phyloP scores from a whole-genome alignment of 2,888 invertebrate species.

The Agonopterix arenella region DNA sequence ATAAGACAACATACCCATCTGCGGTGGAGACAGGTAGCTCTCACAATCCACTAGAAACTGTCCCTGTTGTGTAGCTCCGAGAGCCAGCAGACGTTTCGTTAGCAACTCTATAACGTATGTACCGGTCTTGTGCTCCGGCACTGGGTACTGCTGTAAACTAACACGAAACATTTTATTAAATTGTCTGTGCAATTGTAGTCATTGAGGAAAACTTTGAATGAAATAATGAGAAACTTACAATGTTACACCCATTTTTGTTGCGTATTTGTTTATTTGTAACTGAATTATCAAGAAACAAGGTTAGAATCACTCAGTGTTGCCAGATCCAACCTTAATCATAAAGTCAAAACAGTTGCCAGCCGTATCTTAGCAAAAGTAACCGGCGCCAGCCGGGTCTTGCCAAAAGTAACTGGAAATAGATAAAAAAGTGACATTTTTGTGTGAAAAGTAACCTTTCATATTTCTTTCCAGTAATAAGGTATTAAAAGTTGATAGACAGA shows the following conservation, averaged over 20 bases:
- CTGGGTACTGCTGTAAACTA: constrained; percentile 90
- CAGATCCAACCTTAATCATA: no score
- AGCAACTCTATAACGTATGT: constrained; percentile 92
- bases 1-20: constrained; percentile 79
- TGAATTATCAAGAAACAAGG: no score
- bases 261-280: no score
- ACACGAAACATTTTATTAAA: not conserved
- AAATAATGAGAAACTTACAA: constrained; percentile 58
- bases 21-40: constrained; percentile 89
- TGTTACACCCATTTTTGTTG: constrained; percentile 77
- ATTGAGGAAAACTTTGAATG: not conserved
- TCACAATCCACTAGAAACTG: constrained; percentile 97
- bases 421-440: no score
- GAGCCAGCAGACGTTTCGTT: constrained; percentile 88
- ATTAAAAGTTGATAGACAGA: no score
- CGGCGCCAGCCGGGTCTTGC: no score
- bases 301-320: no score
- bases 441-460: no score
- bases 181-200: not conserved
- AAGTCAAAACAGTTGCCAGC: no score
- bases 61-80: constrained; percentile 92
- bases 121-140: constrained; percentile 93
- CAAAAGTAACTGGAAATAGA: no score
- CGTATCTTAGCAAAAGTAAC: no score
- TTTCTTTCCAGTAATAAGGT: no score